Evolutionary conservation across 2,888 invertebrate genomes (phyloP), one percentile per base, ranked within the genome.

Genomic region (Tetranychus piercei): DNA sequence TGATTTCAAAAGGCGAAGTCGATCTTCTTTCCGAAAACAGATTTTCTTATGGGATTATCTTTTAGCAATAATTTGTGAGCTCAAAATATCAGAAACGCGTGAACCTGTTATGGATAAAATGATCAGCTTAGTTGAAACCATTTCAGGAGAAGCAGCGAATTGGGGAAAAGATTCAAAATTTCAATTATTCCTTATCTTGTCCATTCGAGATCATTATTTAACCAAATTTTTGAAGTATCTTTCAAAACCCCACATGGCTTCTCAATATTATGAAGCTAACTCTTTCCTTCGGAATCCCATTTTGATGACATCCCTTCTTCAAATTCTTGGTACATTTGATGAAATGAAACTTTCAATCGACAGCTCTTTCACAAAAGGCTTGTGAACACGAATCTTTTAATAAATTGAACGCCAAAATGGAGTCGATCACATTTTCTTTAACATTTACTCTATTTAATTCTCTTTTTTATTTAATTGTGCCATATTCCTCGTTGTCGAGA

Each of bases 111-210:
- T 81, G 76, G 78, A 76, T 74, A 80, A 78, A 43, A 76, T 80
- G 72, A 80, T 80, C 1, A 79, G 80, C 6, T 79, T 82, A 72
- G 73, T 78, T 75, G 79, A 78, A 79, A 89, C 90, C 80, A 92
- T 92, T 83, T 91, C 97, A 77, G 89, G 89, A 82, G 87, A 88
- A 73, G 90, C 90, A 1, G 92, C 91, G 74, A 88, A 88, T 80
- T 85, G 90, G 34, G 99, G 97, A 74, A 97, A 97, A 83, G 97
- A 99, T 84, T 96, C 95, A 73, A 94, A 95, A 83, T 96, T 99
- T 82, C 96, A 97, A 83, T 87, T 96, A 66, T 94, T 97, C 75
- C 18, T 74, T 65, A 7, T 76, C 23, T n/a, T 75, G 71, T 69
- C 76, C n/a, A 22, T 76, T 9, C 73, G 76, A 75, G 85, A 86